Evolutionary conservation across 2,797 vertebrate species (phyloP), one percentile per base, ranked within the genome.

Genomic region (Epinephelus coioides): DNA sequence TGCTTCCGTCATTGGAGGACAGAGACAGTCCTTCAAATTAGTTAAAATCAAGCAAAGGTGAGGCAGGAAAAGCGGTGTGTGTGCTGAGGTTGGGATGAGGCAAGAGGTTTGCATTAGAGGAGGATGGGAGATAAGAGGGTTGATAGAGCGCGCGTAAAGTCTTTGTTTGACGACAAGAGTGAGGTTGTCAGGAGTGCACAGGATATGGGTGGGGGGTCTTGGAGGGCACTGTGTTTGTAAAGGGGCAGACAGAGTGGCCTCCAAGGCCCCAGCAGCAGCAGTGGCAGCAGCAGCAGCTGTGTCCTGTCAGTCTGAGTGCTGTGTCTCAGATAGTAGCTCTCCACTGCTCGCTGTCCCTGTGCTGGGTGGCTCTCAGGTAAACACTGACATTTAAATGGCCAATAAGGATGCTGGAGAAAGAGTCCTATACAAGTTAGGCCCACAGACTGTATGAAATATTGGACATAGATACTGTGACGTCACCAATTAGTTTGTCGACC

Each of bases 351-450:
- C 76, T 57, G 77, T 66, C 49, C 65, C 38, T 17, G 49, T 14
- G 27, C 30, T 57, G 51, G 51, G 74, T 34, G 47, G 61, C 71
- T 71, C 72, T 74, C 88, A 95, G 93, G 91, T 94, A 91, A 93
- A 93, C 88, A 85, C 21, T 17, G 30, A 50, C 21, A 34, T 67
- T 78, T 38, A 53, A 57, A 67, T 25, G 73, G 54, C 30, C 12
- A 50, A 44, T 66, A 38, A 57, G n/a, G n/a, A 50, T 3, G 23
- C 18, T 10, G n/a, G 21, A 47, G 34, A 49, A 53, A 21, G 30
- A 60, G 44, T 21, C 43, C 43, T 38, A 23, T 17, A 50, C 9
- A 15, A 17, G 44, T 40, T 8, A 40, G 38, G 38, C 8, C 38
- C 38, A 3, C 2, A 43, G 40, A 12, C 11, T 43, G 40, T 43